These are phyloP conservation scores for Atta cephalotes DNA, from an alignment of 1,140 invertebrate genomes.

Conservation along the genomic window DNA sequence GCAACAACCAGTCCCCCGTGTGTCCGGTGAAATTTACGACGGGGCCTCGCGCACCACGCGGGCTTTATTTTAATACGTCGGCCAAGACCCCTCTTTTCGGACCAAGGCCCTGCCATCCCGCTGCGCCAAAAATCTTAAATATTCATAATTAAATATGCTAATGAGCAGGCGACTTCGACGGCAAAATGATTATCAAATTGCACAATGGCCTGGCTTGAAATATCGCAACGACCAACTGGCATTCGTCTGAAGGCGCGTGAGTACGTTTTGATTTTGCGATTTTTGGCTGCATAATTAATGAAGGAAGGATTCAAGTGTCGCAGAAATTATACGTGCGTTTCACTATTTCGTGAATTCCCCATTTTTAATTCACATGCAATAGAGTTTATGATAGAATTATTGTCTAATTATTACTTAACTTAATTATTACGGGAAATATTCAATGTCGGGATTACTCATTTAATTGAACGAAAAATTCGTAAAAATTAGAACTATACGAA, in stretches of 20 bases:
- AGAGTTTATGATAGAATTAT: background rate
- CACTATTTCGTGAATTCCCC: background rate
- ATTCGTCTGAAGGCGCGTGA: constrained; percentile 37
- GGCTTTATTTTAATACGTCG: constrained; percentile 84
- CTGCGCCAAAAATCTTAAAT: constrained; percentile 85
- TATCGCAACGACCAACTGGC: constrained; percentile 65
- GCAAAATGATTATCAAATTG: constrained; percentile 85
- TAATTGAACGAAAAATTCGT: background rate
- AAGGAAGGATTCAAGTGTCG: constrained; percentile 1
- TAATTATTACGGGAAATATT: background rate
- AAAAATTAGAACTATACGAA: background rate
- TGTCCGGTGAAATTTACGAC: constrained; percentile 83
- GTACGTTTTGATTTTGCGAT: constrained; percentile 51
- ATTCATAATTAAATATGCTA: constrained; percentile 86
- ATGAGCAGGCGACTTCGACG: constrained; percentile 84
- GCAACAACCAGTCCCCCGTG: constrained; percentile 80
- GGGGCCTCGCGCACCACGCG: constrained; percentile 80
- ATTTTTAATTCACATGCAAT: background rate
- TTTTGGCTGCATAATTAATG: constrained; percentile 55
- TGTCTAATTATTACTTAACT: background rate
- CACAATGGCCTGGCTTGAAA: constrained; percentile 79
- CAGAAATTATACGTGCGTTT: background rate
- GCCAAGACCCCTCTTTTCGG: constrained; percentile 48
- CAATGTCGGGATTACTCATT: background rate
- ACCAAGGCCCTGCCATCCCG: constrained; percentile 77